Evolutionary conservation across 2,797 vertebrate species (phyloP).

Genomic region (Epinephelus malabaricus): DNA sequence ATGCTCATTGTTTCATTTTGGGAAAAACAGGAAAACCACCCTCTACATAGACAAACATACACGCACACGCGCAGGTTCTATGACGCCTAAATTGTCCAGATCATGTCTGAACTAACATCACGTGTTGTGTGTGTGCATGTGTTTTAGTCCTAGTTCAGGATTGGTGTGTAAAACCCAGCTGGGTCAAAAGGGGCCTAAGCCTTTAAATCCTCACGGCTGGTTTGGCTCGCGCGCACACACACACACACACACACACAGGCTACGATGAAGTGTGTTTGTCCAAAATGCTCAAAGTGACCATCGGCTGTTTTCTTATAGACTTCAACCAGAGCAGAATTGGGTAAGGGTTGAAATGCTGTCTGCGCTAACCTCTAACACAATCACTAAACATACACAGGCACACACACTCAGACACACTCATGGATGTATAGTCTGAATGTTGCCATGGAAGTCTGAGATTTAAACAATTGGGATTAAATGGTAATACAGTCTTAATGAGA

Average conservation of each 20-base stretch:
- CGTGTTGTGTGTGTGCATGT: conserved; percentile 10
- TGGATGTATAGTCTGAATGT: conserved; percentile 5
- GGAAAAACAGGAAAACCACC: neutral
- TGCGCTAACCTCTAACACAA: conserved; percentile 64
- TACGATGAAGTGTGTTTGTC: conserved; percentile 31
- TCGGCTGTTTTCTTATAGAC: conserved; percentile 66
- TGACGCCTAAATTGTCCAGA: conserved; percentile 2
- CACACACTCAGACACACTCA: conserved; percentile 22
- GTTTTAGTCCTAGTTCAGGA: conserved; percentile 19
- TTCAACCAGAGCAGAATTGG: conserved; percentile 53
- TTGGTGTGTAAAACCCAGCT: conserved; percentile 32
- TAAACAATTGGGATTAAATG: conserved; percentile 36
- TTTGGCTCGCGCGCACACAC: conserved; percentile 31
- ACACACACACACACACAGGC: neutral
- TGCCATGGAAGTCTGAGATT: conserved; percentile 34
- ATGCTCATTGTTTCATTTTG: neutral
- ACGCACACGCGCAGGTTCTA: neutral
- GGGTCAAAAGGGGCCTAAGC: conserved; percentile 42
- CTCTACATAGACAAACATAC: neutral
- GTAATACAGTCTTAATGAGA: conserved; percentile 43
- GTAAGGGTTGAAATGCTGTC: conserved; percentile 63
- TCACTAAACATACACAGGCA: conserved; percentile 48
- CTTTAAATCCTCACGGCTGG: conserved; percentile 45
- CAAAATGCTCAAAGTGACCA: conserved; percentile 51
- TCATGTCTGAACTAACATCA: conserved; percentile 5